Conservation (phyloP, 2,888 invertebrate genomes). For the Dryocosmus kuriphilus region DNA sequence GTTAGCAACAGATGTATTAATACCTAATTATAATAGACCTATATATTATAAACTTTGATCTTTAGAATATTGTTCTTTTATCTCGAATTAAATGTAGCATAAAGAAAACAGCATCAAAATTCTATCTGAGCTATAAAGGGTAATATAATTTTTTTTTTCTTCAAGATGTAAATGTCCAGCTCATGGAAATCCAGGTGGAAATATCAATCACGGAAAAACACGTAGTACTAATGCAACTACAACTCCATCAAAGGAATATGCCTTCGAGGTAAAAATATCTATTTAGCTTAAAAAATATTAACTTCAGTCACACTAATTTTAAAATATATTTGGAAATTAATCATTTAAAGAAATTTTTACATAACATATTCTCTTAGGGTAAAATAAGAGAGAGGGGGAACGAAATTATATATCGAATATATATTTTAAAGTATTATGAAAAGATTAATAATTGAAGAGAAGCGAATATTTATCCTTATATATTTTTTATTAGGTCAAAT, state of each 20-base stretch:
- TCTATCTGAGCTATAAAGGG: not conserved
- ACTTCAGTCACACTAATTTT: not conserved
- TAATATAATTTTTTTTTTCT: conserved; percentile 58
- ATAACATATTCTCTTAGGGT: not conserved
- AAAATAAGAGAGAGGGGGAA: too few species aligned
- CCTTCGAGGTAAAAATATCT: conserved; percentile 84
- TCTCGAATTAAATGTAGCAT: not conserved
- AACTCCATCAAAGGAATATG: conserved; percentile 84
- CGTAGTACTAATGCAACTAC: conserved; percentile 77
- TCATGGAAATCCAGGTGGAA: conserved; percentile 83
- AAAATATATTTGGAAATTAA: too few species aligned
- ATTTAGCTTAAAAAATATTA: not conserved
- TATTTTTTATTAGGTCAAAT: too few species aligned
- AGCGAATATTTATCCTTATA: too few species aligned
- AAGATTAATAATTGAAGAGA: too few species aligned
- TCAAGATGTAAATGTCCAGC: conserved; percentile 88
- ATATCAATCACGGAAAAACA: conserved; percentile 70
- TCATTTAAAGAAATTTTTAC: not conserved
- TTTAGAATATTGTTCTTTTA: conserved; percentile 14
- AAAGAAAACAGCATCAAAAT: not conserved
- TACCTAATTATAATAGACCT: too few species aligned
- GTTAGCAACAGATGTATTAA: not conserved
- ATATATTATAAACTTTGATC: conserved; percentile 14
- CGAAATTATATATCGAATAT: too few species aligned
- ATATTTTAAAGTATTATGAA: too few species aligned